A percentile compares a stretch with the other conserved stretches of the same genome.
These are phyloP conservation scores for Capitella teleta DNA, from an alignment of 1,140 invertebrate genomes.

Conservation along the genomic window DNA sequence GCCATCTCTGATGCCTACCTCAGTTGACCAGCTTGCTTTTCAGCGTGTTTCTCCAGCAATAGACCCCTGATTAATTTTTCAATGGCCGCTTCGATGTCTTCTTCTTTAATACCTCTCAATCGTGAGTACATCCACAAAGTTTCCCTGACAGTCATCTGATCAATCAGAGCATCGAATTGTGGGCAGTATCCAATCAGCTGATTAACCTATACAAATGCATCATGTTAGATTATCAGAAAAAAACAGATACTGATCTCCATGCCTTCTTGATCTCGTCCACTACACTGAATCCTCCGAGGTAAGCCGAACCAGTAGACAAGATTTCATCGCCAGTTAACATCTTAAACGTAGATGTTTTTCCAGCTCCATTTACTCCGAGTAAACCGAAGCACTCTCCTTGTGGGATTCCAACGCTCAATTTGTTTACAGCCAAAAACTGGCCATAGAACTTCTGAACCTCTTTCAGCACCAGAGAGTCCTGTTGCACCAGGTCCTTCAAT, in stretches of 20 bases:
- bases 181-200: slow-evolving; percentile 44
- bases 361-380: slow-evolving; percentile 76
- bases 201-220: slow-evolving; percentile 29
- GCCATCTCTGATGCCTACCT: too few species aligned
- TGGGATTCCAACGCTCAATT: slow-evolving; percentile 56
- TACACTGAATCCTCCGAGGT: slow-evolving; percentile 23
- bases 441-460: slow-evolving; percentile 50
- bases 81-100: slow-evolving; percentile 35
- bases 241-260: background rate
- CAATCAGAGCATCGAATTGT: slow-evolving; percentile 46
- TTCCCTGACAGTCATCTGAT: slow-evolving; percentile 48
- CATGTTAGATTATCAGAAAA: background rate
- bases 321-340: slow-evolving; percentile 52
- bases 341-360: slow-evolving; percentile 76
- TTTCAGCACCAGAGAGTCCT: slow-evolving; percentile 28
- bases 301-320: slow-evolving; percentile 30
- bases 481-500: background rate
- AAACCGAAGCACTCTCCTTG: slow-evolving; percentile 75
- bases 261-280: slow-evolving; percentile 39
- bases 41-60: slow-evolving; percentile 8
- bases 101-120: slow-evolving; percentile 51
- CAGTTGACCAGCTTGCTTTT: background rate
- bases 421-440: slow-evolving; percentile 57
- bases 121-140: slow-evolving; percentile 60
- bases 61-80: slow-evolving; percentile 25